These are phyloP conservation scores for Cantharis rustica DNA, from an alignment of 2,888 invertebrate genomes.

Conservation along the genomic window DNA sequence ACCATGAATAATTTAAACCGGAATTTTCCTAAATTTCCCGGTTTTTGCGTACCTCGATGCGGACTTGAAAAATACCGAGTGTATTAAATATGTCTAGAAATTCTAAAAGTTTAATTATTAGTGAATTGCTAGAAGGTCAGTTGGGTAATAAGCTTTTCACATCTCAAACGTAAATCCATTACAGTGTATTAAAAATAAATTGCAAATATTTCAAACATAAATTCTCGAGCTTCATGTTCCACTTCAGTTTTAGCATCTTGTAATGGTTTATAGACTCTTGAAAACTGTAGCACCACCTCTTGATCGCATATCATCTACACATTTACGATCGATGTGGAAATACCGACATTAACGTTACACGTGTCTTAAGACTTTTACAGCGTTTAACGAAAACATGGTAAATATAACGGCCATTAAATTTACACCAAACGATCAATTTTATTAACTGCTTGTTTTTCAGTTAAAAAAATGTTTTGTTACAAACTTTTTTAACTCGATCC, in stretches of 20 bases:
- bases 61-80: neutral
- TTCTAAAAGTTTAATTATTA: neutral
- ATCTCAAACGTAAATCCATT: neutral
- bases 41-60: neutral
- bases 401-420: neutral
- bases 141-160: neutral
- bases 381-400: neutral
- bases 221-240: neutral
- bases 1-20: neutral
- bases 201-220: neutral
- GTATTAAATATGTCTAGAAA: neutral
- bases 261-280: slow-evolving; percentile 20
- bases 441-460: neutral
- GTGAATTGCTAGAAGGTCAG: neutral
- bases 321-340: slow-evolving; percentile 9
- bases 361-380: slow-evolving; percentile 17
- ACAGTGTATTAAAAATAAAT: slow-evolving; percentile 2
- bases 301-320: slow-evolving; percentile 15
- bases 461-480: neutral
- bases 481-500: too few relatives aligned
- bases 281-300: slow-evolving; percentile 7
- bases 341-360: slow-evolving; percentile 16
- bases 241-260: slow-evolving; percentile 17
- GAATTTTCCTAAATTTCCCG: neutral
- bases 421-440: neutral